A percentile compares a stretch with the other conserved stretches of the same genome.
Conservation (phyloP, 1,140 invertebrate genomes). For the Microplitis demolitor region DNA sequence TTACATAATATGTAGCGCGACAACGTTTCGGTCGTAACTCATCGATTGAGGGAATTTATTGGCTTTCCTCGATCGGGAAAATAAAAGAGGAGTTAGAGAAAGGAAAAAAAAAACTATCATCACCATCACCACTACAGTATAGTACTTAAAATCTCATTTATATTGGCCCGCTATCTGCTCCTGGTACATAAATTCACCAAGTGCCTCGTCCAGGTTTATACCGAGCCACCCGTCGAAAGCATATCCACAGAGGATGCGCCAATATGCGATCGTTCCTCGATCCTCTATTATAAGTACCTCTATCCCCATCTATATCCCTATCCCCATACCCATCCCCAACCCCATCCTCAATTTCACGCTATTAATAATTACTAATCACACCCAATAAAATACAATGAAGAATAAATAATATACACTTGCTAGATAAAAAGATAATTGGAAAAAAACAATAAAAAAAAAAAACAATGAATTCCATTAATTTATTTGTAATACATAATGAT, state of each 20-base stretch:
- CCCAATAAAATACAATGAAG: no score
- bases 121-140: constrained; percentile 17
- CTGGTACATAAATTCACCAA: constrained; percentile 49
- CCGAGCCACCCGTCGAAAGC: constrained; percentile 20
- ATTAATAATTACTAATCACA: no score
- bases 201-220: constrained; percentile 31
- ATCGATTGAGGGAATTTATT: constrained; percentile 29
- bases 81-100: constrained; percentile 23
- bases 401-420: no score
- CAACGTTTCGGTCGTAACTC: constrained; percentile 27
- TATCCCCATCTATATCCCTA: background rate
- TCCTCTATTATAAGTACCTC: constrained; percentile 9
- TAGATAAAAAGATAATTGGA: no score
- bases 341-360: no score
- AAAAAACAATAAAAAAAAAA: no score
- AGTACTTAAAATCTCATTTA: constrained; percentile 57
- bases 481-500: no score
- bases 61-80: constrained; percentile 27
- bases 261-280: constrained; percentile 18
- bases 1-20: constrained; percentile 5
- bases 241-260: constrained; percentile 2
- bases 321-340: no score
- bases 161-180: constrained; percentile 46
- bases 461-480: no score
- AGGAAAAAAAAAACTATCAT: constrained; percentile 2